phyloP scores from a whole-genome alignment of 2,113 vertebrate genomes.

The Neogobius melanostomus region DNA sequence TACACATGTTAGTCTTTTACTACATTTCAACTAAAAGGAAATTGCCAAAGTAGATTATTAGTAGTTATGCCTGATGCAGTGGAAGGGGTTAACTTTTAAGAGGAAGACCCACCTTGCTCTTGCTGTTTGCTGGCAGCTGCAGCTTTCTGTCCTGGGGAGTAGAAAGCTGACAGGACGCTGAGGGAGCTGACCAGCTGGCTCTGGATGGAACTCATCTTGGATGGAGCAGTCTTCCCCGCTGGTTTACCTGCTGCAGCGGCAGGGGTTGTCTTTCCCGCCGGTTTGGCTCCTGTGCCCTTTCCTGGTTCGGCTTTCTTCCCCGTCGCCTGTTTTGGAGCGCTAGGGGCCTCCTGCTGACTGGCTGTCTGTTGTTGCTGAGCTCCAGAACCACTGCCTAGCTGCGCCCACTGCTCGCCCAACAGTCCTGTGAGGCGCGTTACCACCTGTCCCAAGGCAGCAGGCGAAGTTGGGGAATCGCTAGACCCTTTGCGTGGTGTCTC shows the following conservation, averaged over 20 bases:
- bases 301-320: constrained; percentile 56
- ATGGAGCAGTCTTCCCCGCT: constrained; percentile 74
- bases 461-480: constrained; percentile 69
- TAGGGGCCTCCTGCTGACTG: constrained; percentile 68
- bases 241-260: constrained; percentile 50
- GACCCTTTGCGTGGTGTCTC: constrained; percentile 56
- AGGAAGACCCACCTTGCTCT: constrained; percentile 74
- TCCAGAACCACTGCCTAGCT: constrained; percentile 84
- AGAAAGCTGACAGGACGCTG: constrained; percentile 91
- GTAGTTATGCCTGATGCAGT: constrained; percentile 1
- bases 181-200: constrained; percentile 94
- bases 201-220: constrained; percentile 97
- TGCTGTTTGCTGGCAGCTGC: constrained; percentile 72
- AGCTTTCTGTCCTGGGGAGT: constrained; percentile 82
- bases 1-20: not conserved
- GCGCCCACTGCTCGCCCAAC: constrained; percentile 94
- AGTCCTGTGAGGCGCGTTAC: constrained; percentile 94
- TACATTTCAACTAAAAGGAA: not conserved
- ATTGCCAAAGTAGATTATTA: not conserved
- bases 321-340: constrained; percentile 54
- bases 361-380: constrained; percentile 82
- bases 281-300: constrained; percentile 60
- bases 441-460: constrained; percentile 88
- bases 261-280: constrained; percentile 53
- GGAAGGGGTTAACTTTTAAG: constrained; percentile 7